These are phyloP conservation scores for Phengaris arion DNA, from an alignment of 2,888 invertebrate species.

Conservation along the genomic window DNA sequence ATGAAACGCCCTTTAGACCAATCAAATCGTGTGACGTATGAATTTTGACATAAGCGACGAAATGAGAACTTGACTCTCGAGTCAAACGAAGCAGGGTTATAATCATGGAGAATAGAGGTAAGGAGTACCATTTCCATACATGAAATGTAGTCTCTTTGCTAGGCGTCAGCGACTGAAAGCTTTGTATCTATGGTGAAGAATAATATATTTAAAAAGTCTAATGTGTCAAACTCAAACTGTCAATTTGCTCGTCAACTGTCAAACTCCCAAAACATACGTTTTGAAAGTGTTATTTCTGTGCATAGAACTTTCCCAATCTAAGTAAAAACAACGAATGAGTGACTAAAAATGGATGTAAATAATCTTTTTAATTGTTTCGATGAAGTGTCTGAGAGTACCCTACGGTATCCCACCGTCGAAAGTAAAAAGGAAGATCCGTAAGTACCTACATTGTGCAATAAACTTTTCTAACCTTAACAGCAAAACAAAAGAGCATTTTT, in stretches of 20 bases:
- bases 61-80: too few species aligned
- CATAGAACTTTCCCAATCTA: background rate
- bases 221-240: too few species aligned
- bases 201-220: too few species aligned
- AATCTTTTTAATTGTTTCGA: slow-evolving; percentile 72
- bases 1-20: too few species aligned
- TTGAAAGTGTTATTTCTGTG: background rate
- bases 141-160: too few species aligned
- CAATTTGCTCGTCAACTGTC: background rate
- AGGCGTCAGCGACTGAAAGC: too few species aligned
- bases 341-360: slow-evolving; percentile 55
- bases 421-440: slow-evolving; percentile 49
- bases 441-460: slow-evolving; percentile 44
- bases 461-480: slow-evolving; percentile 38
- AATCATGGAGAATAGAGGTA: too few species aligned
- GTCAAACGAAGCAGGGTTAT: too few species aligned
- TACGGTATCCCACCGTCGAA: slow-evolving; percentile 55
- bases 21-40: too few species aligned
- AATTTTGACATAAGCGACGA: too few species aligned
- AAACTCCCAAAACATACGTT: background rate
- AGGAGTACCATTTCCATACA: too few species aligned
- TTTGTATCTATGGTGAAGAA: too few species aligned
- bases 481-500: slow-evolving; percentile 4
- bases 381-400: slow-evolving; percentile 51
- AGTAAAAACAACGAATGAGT: background rate